Base-by-base conservation (phyloP, 2,888 invertebrate species). In the Zaprionus bogoriensis region DNA sequence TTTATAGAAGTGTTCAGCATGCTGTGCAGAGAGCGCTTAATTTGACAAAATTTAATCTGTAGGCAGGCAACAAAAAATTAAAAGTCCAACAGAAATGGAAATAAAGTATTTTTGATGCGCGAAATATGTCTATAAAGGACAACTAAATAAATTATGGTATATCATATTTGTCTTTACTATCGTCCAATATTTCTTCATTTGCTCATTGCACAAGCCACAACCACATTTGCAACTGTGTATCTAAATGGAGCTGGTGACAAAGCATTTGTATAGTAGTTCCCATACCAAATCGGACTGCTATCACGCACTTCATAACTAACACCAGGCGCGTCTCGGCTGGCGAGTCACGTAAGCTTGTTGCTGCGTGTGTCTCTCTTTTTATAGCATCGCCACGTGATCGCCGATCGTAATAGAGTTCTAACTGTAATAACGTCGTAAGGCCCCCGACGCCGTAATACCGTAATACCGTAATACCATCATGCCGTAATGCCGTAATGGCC, bases 331-430 rank as follows among this genome's bases (percentile, higher is more conserved):
- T 39, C 22, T 46, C 51, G n/a, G n/a, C n/a, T n/a, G n/a, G 57
- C 64, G 14, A 38, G 80, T 80, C 84, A 83, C 77, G 77, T 77
- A 46, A 39, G 36, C 30, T 48, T 52, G 59, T 48, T 52, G 59
- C 62, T 68, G 57, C 76, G 67, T 67, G 67, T 19, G 47, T 36
- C 41, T 53, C 10, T 4, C n/a, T 20, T 39, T 48, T 68, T 68
- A 74, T 71, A 58, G 58, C 67, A 77, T 59, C 48, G 55, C 46
- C 67, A 78, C 71, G 84, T 78, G 85, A 80, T 80, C 74, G 57
- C 30, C 20, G 73, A 79, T 82, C 62, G 42, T 42, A 36, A 39
- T 52, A 14, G 44, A 39, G 58, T 74, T 83, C 84, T 77, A 83
- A 77, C 77, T 83, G 77, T 82, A 78, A 55, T 55, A 53, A 14